These are phyloP conservation scores for Ovis aries DNA, from an alignment of 2,113 vertebrate genomes.

Conservation along the genomic window DNA sequence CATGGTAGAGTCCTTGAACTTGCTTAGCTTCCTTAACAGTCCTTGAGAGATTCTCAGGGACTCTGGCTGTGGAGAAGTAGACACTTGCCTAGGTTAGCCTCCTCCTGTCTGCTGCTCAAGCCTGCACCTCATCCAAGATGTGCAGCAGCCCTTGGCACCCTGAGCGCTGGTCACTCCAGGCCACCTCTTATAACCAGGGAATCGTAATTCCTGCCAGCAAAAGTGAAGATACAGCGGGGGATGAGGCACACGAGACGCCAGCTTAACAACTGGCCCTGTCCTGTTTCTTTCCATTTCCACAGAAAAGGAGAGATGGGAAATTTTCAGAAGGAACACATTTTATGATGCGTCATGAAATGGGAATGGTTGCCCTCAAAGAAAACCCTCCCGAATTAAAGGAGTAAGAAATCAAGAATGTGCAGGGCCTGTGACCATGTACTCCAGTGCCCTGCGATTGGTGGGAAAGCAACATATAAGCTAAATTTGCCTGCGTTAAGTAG, in stretches of 20 bases:
- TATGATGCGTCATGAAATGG: neutral
- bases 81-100: neutral
- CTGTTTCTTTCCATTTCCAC: neutral
- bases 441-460: neutral
- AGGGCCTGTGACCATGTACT: neutral
- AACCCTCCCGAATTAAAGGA: neutral
- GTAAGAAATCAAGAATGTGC: neutral
- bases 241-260: neutral
- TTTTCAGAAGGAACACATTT: neutral
- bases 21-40: neutral
- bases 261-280: neutral
- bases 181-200: neutral
- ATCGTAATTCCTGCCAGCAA: neutral
- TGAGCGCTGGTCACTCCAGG: neutral
- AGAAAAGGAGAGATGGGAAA: neutral
- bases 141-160: neutral
- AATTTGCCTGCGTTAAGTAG: neutral
- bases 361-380: neutral
- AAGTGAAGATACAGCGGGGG: neutral
- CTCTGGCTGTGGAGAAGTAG: neutral
- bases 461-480: neutral
- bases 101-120: neutral
- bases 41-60: neutral
- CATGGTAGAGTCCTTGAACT: conserved; percentile 79
- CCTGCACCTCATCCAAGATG: neutral